Conservation (phyloP, 2,113 vertebrate genomes). For the Percina caprodes region DNA sequence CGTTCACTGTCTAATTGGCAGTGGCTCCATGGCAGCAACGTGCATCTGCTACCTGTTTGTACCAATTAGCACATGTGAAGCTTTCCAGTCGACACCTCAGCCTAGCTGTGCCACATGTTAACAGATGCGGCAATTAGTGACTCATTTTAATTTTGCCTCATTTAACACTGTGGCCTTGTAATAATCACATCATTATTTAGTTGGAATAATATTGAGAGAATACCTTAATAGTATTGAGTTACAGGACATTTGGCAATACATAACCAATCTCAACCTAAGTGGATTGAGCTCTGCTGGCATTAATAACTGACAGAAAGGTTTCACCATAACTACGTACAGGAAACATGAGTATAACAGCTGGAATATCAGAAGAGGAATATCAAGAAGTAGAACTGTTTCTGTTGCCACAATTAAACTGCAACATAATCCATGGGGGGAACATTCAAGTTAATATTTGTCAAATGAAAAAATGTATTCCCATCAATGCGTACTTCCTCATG, state of each 20-base stretch:
- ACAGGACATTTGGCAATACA: constrained; percentile 46
- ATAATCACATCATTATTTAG: constrained; percentile 88
- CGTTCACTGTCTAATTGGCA: constrained; percentile 80
- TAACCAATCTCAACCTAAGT: constrained; percentile 48
- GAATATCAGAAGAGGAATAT: constrained; percentile 8
- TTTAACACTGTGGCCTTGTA: constrained; percentile 89
- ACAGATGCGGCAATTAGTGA: constrained; percentile 92
- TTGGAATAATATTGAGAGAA: constrained; percentile 56
- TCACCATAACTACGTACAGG: constrained; percentile 26
- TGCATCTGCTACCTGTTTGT: constrained; percentile 89
- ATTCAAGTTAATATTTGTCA: neutral
- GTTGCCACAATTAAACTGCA: neutral
- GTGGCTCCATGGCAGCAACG: constrained; percentile 69
- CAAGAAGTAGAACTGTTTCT: neutral
- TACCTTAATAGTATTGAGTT: constrained; percentile 54
- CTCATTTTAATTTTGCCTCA: constrained; percentile 90
- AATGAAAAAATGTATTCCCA: neutral
- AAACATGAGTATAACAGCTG: neutral
- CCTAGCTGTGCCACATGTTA: constrained; percentile 85
- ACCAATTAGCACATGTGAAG: constrained; percentile 86
- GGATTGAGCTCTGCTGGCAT: constrained; percentile 40
- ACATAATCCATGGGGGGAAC: neutral
- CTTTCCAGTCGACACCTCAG: constrained; percentile 81
- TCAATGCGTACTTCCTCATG: neutral
- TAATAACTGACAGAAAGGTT: constrained; percentile 24